phyloP scores from a whole-genome alignment of 1,140 invertebrate species.

The roundworm (Caenorhabditis elegans) region DNA sequence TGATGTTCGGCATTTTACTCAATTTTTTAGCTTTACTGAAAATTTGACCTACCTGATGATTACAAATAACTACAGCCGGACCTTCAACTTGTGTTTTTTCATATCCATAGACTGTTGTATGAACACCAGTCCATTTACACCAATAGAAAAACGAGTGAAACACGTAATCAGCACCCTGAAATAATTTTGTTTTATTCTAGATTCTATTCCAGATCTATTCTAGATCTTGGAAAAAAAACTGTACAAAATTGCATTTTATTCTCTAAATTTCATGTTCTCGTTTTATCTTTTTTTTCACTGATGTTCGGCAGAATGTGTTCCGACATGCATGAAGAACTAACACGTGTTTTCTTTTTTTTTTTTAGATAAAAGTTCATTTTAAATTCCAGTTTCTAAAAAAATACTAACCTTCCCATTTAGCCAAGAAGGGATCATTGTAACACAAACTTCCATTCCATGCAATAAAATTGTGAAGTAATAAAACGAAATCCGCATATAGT shows the following conservation, averaged over 20 bases:
- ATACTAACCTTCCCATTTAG: background rate
- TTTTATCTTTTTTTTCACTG: background rate
- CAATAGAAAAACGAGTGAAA: conserved; percentile 12
- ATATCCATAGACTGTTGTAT: background rate
- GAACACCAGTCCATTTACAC: conserved; percentile 1
- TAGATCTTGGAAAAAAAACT: no score
- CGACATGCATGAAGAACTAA: conserved; percentile 26
- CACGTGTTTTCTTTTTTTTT: background rate
- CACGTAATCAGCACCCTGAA: conserved; percentile 13
- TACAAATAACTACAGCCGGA: background rate
- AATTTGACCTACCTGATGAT: conserved; percentile 8
- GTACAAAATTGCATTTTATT: no score
- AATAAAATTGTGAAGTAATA: background rate
- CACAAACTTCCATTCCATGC: conserved; percentile 20
- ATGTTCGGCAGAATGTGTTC: background rate
- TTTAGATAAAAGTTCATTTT: background rate
- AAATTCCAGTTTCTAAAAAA: background rate
- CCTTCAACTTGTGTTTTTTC: background rate
- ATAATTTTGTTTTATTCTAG: no score
- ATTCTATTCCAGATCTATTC: no score
- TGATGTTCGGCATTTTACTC: no score
- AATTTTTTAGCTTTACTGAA: no score
- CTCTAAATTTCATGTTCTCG: background rate
- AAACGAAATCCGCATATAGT: conserved; percentile 13
- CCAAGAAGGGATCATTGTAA: conserved; percentile 1